Evolutionary conservation across 1,140 invertebrate species (phyloP).

Genomic region (Drosophila nigrodunni): DNA sequence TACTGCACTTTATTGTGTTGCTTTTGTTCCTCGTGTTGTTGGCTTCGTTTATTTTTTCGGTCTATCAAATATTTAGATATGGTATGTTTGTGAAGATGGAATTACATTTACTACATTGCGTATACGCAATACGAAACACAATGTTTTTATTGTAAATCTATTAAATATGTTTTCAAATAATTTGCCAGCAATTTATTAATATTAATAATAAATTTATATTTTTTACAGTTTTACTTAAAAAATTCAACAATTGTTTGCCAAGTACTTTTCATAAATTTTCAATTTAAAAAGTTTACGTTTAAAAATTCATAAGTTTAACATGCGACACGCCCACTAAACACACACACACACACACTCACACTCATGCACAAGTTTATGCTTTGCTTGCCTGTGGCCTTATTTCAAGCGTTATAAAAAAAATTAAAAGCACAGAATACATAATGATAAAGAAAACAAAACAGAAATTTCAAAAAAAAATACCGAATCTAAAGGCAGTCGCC

Average conservation of each 20-base stretch:
- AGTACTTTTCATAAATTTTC: conserved; percentile 2
- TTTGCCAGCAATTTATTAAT: background rate
- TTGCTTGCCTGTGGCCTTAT: conserved; percentile 31
- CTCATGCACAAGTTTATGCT: conserved; percentile 3
- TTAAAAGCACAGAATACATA: conserved; percentile 63
- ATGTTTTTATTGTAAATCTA: background rate
- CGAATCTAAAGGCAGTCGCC: background rate
- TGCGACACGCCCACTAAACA: background rate
- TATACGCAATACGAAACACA: conserved; percentile 4
- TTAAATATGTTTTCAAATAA: background rate
- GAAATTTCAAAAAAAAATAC: background rate
- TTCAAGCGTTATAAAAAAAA: conserved; percentile 52
- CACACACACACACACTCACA: conserved; percentile 31
- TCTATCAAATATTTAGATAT: conserved; percentile 45
- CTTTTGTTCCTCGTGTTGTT: conserved; percentile 23
- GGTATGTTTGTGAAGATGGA: conserved; percentile 3
- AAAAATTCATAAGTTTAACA: conserved; percentile 5
- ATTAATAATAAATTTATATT: background rate
- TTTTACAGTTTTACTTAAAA: background rate
- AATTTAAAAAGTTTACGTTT: conserved; percentile 5
- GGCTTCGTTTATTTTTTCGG: conserved; percentile 53
- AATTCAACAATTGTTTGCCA: background rate
- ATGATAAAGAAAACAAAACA: conserved; percentile 34
- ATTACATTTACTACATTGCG: conserved; percentile 7
- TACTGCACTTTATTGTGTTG: conserved; percentile 59